Percentiles rank a stretch among this genome's conserved stretches.
Conservation (phyloP, 1,140 invertebrate species). For the Anoplolepis gracilipes region DNA sequence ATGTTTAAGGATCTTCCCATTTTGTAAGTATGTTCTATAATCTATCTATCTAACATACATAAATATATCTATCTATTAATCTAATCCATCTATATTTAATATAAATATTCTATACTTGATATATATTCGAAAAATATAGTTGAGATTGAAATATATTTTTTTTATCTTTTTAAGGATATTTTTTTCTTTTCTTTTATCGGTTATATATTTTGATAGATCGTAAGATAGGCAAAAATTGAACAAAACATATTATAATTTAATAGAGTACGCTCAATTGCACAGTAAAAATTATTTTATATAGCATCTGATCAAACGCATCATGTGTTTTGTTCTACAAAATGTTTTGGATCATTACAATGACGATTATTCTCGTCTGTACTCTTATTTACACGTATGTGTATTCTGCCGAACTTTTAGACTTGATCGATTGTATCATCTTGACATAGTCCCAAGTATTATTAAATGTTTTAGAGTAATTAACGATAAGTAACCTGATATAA, state of each 20-base stretch:
- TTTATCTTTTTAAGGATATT: neutral
- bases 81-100: no score
- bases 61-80: no score
- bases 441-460: neutral
- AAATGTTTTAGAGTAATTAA: conserved; percentile 7
- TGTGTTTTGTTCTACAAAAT: neutral
- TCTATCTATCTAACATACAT: no score
- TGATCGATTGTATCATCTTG: neutral
- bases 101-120: no score
- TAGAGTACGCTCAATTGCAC: neutral
- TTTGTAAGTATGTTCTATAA: neutral
- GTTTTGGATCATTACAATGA: conserved; percentile 6
- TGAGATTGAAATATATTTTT: neutral
- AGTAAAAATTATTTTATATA: conserved; percentile 15
- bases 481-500: neutral
- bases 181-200: neutral
- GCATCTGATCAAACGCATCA: neutral
- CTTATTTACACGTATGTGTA: conserved; percentile 4
- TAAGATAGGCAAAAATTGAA: neutral
- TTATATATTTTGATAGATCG: neutral
- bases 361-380: neutral
- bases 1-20: neutral
- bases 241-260: neutral
- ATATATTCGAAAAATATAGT: neutral
- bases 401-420: neutral